Conservation (phyloP, 1,140 invertebrate species). For the Gryon sp. region DNA sequence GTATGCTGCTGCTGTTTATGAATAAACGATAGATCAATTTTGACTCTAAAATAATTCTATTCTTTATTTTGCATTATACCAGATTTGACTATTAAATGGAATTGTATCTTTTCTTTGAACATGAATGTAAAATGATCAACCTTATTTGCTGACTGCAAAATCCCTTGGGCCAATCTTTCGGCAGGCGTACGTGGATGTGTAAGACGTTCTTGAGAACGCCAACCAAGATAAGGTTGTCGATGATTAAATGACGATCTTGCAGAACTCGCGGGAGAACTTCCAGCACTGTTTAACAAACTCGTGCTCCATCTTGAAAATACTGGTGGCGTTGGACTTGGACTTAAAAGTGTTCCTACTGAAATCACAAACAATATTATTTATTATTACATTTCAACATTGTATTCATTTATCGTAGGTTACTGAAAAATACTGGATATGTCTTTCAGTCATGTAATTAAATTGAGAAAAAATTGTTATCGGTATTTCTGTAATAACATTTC, state of each 20-base stretch:
- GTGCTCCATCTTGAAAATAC: slow-evolving; percentile 91
- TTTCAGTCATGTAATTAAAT: no score
- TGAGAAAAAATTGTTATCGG: no score
- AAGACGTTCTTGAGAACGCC: slow-evolving; percentile 92
- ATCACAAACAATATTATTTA: not conserved
- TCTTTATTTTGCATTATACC: not conserved
- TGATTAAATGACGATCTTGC: slow-evolving; percentile 83
- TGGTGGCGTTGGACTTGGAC: slow-evolving; percentile 79
- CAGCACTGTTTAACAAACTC: slow-evolving; percentile 88
- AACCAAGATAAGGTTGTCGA: slow-evolving; percentile 90
- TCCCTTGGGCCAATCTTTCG: slow-evolving; percentile 84
- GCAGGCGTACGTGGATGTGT: slow-evolving; percentile 89
- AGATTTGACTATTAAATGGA: not conserved
- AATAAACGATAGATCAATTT: slow-evolving; percentile 3
- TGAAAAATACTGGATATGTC: no score
- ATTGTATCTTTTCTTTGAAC: no score
- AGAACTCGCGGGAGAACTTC: slow-evolving; percentile 83
- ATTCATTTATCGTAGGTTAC: no score
- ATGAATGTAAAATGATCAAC: no score
- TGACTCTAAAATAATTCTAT: not conserved
- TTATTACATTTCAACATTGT: no score
- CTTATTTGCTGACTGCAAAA: slow-evolving; percentile 77
- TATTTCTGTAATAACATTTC: no score
- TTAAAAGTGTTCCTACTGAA: slow-evolving; percentile 73
- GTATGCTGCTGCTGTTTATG: slow-evolving; percentile 68